These are phyloP conservation scores for Hippocampus barbouri DNA, from an alignment of 2,113 vertebrate species.

Conservation along the genomic window DNA sequence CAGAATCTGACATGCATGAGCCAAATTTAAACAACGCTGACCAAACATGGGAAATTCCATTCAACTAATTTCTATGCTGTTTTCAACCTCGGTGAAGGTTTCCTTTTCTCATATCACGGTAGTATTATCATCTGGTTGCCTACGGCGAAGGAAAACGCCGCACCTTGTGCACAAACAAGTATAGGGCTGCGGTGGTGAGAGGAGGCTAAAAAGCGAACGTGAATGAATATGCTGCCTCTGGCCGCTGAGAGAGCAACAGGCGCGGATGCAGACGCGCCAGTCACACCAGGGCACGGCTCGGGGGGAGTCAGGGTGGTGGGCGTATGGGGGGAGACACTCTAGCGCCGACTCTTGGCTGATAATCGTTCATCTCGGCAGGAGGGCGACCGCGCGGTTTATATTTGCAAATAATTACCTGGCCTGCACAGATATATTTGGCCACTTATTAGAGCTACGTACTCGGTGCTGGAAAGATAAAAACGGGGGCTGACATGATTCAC, in stretches of 20 bases:
- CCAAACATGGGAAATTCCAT: background rate
- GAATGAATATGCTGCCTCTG: background rate
- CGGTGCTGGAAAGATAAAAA: slow-evolving; percentile 26
- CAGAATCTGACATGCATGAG: background rate
- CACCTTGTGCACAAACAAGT: slow-evolving; percentile 46
- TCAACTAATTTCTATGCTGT: background rate
- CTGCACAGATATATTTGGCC: slow-evolving; percentile 6
- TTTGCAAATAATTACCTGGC: slow-evolving; percentile 22
- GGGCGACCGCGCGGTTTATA: slow-evolving; percentile 10
- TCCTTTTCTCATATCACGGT: background rate
- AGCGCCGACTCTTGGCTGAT: slow-evolving; percentile 21
- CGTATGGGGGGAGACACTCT: background rate
- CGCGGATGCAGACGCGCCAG: slow-evolving; percentile 54
- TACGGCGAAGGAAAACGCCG: slow-evolving; percentile 23
- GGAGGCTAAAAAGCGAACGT: slow-evolving; percentile 12
- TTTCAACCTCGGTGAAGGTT: background rate
- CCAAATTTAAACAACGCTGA: background rate
- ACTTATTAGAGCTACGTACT: slow-evolving; percentile 29
- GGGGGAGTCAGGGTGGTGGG: background rate
- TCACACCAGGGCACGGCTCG: slow-evolving; percentile 48
- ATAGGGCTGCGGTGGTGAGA: slow-evolving; percentile 52
- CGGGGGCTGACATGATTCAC: slow-evolving; percentile 26
- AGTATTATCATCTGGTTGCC: background rate
- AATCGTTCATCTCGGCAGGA: background rate
- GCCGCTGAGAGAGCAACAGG: slow-evolving; percentile 59